These are phyloP conservation scores for Petrocephalus microphthalmus DNA, from an alignment of 2,113 vertebrate species.

Conservation along the genomic window DNA sequence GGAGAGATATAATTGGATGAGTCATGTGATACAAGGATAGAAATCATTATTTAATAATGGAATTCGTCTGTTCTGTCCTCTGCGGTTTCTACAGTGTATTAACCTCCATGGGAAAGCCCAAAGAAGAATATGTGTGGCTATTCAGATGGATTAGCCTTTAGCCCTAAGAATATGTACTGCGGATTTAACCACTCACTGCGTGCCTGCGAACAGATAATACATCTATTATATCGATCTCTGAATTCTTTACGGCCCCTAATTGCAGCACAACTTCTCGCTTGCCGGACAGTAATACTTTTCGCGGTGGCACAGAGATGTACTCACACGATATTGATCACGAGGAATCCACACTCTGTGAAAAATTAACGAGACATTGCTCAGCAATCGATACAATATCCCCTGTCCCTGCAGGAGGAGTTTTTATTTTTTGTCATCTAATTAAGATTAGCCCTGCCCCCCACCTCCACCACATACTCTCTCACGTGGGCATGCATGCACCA, in stretches of 20 bases:
- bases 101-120: conserved; percentile 21
- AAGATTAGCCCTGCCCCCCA: background rate
- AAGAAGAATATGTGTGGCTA: conserved; percentile 36
- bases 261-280: conserved; percentile 56
- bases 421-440: conserved; percentile 22
- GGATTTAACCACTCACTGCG: conserved; percentile 56
- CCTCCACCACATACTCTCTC: background rate
- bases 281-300: conserved; percentile 66
- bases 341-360: conserved; percentile 63
- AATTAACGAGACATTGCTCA: conserved; percentile 68
- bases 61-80: background rate
- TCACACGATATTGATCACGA: conserved; percentile 57
- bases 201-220: conserved; percentile 55
- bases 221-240: conserved; percentile 58
- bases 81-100: conserved; percentile 12
- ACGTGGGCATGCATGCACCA: background rate
- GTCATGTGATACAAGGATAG: background rate
- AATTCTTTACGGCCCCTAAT: conserved; percentile 59
- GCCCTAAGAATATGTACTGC: conserved; percentile 47
- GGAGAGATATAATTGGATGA: background rate
- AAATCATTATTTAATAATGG: background rate
- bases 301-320: conserved; percentile 67
- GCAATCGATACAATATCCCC: conserved; percentile 58
- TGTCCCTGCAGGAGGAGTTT: conserved; percentile 32
- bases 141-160: conserved; percentile 54